These are phyloP conservation scores for Podarcis cretensis DNA, from an alignment of 2,113 vertebrate species.

Conservation along the genomic window DNA sequence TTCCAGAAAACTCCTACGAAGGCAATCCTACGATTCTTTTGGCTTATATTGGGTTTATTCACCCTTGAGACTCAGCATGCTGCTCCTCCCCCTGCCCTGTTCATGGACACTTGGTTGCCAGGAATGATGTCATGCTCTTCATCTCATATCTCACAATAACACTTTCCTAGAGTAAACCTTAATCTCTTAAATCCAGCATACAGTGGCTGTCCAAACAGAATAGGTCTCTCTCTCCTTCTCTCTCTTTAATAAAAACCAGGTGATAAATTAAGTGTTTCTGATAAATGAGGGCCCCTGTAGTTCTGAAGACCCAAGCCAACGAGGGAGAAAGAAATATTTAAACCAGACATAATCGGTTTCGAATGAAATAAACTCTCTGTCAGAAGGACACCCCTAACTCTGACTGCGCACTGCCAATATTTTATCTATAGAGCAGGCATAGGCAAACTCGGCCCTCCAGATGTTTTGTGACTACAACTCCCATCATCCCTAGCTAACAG, in stretches of 20 bases:
- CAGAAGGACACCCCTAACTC: conserved; percentile 52
- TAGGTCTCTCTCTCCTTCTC: conserved; percentile 21
- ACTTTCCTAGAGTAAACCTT: conserved; percentile 59
- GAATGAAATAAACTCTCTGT: conserved; percentile 56
- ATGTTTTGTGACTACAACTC: too few species aligned
- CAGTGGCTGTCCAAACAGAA: conserved; percentile 62
- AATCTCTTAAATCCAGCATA: conserved; percentile 64
- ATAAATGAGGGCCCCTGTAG: conserved; percentile 62
- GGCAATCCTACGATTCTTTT: conserved; percentile 38
- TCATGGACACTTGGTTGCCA: conserved; percentile 56
- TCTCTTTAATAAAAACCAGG: conserved; percentile 64
- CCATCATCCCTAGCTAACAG: too few species aligned
- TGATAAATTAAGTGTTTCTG: conserved; percentile 71
- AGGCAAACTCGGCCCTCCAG: too few species aligned
- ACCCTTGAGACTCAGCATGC: conserved; percentile 43
- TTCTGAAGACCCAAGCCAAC: conserved; percentile 60
- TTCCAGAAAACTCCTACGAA: not conserved
- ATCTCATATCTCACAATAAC: conserved; percentile 71
- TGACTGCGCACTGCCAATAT: conserved; percentile 50
- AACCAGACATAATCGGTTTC: conserved; percentile 59
- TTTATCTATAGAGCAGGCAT: not conserved
- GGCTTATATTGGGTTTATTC: not conserved
- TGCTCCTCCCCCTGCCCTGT: not conserved
- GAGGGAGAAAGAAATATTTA: conserved; percentile 61
- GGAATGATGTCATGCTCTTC: conserved; percentile 66